These are phyloP conservation scores for Drosophila willistoni DNA, from an alignment of 1,140 invertebrate species.

Conservation along the genomic window DNA sequence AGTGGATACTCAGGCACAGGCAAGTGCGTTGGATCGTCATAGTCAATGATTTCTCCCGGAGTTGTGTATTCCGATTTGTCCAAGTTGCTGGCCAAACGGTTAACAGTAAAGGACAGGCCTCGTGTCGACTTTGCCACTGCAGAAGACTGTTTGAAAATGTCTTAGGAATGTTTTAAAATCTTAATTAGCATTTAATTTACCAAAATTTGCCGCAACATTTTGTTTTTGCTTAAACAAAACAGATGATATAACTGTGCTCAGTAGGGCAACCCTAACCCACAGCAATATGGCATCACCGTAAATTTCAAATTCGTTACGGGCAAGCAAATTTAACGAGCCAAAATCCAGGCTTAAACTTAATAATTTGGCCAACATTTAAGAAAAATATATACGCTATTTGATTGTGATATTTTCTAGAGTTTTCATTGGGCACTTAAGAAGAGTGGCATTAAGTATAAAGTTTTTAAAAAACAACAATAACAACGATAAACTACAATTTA, in stretches of 20 bases:
- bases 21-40: constrained; percentile 69
- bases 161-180: neutral
- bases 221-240: constrained; percentile 22
- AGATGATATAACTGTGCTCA: constrained; percentile 36
- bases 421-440: no score
- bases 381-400: no score
- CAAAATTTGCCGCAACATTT: constrained; percentile 59
- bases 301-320: no score
- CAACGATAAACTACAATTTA: no score
- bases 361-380: no score
- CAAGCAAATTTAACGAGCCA: no score
- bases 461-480: no score
- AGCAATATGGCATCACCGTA: no score
- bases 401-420: no score
- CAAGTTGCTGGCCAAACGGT: constrained; percentile 33
- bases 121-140: constrained; percentile 26
- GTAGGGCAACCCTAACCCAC: no score
- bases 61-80: constrained; percentile 56
- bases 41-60: constrained; percentile 64
- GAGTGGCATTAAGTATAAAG: no score
- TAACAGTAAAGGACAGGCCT: constrained; percentile 20
- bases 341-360: no score
- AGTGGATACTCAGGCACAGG: constrained; percentile 71
- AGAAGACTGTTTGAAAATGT: constrained; percentile 10
- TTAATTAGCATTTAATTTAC: constrained; percentile 14